Evolutionary conservation across 2,888 invertebrate genomes (phyloP).

Genomic region (Diarsia dahlii): DNA sequence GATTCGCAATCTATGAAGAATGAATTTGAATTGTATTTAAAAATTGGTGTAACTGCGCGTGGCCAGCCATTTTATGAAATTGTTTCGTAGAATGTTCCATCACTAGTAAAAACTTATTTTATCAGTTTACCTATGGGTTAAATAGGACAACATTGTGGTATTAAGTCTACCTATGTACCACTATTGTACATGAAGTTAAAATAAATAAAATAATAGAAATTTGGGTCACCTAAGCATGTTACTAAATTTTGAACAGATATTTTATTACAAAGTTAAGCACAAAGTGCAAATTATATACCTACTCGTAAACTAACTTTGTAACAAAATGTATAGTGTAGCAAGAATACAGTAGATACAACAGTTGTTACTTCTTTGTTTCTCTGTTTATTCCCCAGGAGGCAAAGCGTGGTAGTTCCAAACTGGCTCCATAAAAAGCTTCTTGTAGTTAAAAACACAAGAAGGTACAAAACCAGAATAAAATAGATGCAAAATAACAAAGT

Average conservation of each 20-base stretch:
- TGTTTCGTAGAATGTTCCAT: not conserved
- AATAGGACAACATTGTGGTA: too few species aligned
- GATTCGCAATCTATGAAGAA: slow-evolving; percentile 31
- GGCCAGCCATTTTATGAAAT: not conserved
- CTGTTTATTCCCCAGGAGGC: slow-evolving; percentile 47
- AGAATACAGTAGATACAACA: slow-evolving; percentile 14
- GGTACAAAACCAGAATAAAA: slow-evolving; percentile 39
- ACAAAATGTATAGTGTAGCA: slow-evolving; percentile 25
- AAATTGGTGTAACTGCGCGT: not conserved
- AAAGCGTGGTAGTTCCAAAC: slow-evolving; percentile 40
- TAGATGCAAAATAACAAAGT: slow-evolving; percentile 33
- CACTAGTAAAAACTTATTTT: too few species aligned
- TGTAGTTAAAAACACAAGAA: slow-evolving; percentile 40
- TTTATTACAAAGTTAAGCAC: not conserved
- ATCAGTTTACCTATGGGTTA: too few species aligned
- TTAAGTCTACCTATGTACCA: too few species aligned
- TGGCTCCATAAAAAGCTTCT: slow-evolving; percentile 48
- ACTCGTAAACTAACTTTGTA: slow-evolving; percentile 17
- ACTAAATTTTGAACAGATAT: too few species aligned
- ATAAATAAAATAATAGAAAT: too few species aligned
- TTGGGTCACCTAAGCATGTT: too few species aligned
- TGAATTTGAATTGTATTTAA: slow-evolving; percentile 21
- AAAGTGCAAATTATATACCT: not conserved
- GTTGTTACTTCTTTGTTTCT: slow-evolving; percentile 50
- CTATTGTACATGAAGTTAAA: too few species aligned